Evolutionary conservation across 53 echinoderm and acorn worm species (phyloP), one percentile per base, ranked within the genome.

Genomic region (Patiria pectinifera): DNA sequence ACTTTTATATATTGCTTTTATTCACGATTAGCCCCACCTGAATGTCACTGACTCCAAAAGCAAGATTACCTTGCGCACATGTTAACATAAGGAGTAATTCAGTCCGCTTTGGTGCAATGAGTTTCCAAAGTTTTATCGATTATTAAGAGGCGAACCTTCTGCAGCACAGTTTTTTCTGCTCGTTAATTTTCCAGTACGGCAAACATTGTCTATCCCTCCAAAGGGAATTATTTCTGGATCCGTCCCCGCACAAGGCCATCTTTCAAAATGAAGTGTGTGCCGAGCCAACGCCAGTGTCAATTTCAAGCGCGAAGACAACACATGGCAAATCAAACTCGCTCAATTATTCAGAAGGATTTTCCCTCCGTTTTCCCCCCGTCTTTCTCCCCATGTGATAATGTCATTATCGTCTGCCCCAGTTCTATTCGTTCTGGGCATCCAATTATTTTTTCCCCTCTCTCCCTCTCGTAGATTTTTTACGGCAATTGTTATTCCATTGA

Each of bases 321-420:
- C 84, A 26, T 84, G 81, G 62, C 70, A 90, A 90, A 90, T 90
- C 90, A 90, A 90, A 90, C 82, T 12, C 81, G 80, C 66, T 90
- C 90, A 90, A 90, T 90, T 77, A 90, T 90, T 90, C 69, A 90
- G 16, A 77, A 23, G 61, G 45, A 22, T 80, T 81, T 81, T 84
- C 75, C 43, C 80, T 45, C 80, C 22, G 23, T 89, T 87, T 89
- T 79, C 35, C 13, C 10, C 24, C n/a, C 83, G 62, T 79, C 79
- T 79, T 44, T 79, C 44, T 60, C n/a, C 60, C 78, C 45, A 63
- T 13, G 23, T 26, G 66, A 53, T 82, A 82, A 87, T 77, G 77
- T 78, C 62, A 87, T 61, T 62, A 87, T 87, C 78, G 87, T 87
- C 87, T 87, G 87, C 87, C 87, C 87, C 87, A 87, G 35, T 87